Evolutionary conservation across 2,888 invertebrate species (phyloP).

Genomic region (Osmoderma eremita): DNA sequence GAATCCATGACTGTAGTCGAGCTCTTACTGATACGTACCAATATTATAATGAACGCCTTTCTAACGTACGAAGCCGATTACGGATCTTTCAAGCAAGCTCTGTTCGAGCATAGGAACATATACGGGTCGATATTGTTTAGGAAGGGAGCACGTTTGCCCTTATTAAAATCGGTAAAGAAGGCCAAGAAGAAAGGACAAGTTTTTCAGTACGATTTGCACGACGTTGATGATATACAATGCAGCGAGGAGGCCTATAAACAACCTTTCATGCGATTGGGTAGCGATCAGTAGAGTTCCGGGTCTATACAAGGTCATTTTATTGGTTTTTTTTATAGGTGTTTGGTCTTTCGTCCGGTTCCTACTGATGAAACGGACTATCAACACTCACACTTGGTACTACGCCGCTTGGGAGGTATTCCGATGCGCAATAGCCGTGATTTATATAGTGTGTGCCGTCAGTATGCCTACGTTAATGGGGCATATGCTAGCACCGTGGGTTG

Average conservation of each 20-base stretch:
- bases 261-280: constrained; percentile 37
- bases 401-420: constrained; percentile 44
- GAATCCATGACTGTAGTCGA: constrained; percentile 39
- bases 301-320: not conserved
- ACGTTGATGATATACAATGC: constrained; percentile 33
- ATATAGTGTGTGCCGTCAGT: not conserved
- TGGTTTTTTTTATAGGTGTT: constrained; percentile 5
- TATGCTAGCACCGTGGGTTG: not conserved
- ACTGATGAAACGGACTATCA: constrained; percentile 41
- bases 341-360: constrained; percentile 43
- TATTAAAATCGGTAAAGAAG: constrained; percentile 23
- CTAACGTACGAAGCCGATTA: constrained; percentile 35
- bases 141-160: constrained; percentile 36
- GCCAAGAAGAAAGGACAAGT: constrained; percentile 33
- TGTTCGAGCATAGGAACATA: constrained; percentile 33
- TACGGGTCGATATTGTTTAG: constrained; percentile 39
- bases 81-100: constrained; percentile 27
- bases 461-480: constrained; percentile 14
- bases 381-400: constrained; percentile 41
- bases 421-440: constrained; percentile 12
- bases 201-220: constrained; percentile 38
- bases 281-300: not conserved
- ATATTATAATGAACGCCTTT: constrained; percentile 31
- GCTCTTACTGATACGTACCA: constrained; percentile 32
- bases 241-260: constrained; percentile 26